These are phyloP conservation scores for Brenthis daphne DNA, from an alignment of 2,888 invertebrate genomes.

Conservation along the genomic window DNA sequence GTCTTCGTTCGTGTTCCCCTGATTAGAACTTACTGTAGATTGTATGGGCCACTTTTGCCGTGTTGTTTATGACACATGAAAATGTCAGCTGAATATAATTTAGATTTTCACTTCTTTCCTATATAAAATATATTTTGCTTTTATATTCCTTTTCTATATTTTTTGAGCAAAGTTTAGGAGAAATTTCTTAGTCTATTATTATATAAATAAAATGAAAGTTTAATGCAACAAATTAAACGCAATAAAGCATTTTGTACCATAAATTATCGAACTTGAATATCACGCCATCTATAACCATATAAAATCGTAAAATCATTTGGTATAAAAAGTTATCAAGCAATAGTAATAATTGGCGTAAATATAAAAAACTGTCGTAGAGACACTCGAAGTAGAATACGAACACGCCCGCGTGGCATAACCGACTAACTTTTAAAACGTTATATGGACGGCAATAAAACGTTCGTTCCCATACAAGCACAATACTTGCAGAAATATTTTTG, in stretches of 20 bases:
- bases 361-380: constrained; percentile 55
- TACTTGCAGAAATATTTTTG: constrained; percentile 82
- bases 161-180: background rate
- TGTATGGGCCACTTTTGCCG: constrained; percentile 45
- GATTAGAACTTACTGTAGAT: constrained; percentile 63
- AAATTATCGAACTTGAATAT: constrained; percentile 27
- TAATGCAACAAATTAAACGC: constrained; percentile 7
- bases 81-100: constrained; percentile 33
- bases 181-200: background rate
- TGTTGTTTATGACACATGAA: constrained; percentile 42
- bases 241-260: constrained; percentile 9
- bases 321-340: constrained; percentile 69
- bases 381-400: constrained; percentile 54
- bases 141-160: constrained; percentile 8
- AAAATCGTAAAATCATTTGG: constrained; percentile 53
- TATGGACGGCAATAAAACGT: constrained; percentile 80
- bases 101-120: constrained; percentile 14
- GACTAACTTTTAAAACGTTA: constrained; percentile 82
- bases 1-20: constrained; percentile 64
- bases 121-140: constrained; percentile 6
- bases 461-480: constrained; percentile 78
- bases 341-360: constrained; percentile 69
- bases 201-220: background rate
- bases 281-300: constrained; percentile 42
- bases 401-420: constrained; percentile 67